A percentile compares a stretch with the other conserved stretches of the same genome.
phyloP scores from a whole-genome alignment of 2,113 vertebrate species.

The Balaenoptera acutorostrata region DNA sequence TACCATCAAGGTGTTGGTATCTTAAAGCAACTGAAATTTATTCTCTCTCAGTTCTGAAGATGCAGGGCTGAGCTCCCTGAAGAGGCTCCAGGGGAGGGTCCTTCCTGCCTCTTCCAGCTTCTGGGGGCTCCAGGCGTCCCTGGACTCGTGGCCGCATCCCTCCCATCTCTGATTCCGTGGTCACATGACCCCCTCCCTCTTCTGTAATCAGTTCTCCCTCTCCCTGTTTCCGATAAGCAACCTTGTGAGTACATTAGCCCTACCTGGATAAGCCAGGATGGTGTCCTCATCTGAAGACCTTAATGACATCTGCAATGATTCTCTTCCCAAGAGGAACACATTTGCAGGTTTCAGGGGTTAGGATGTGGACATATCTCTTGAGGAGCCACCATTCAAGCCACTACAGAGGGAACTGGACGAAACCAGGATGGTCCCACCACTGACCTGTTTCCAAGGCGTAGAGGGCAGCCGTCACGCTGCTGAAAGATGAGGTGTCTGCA shows the following conservation, averaged over 20 bases:
- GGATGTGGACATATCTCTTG: accelerated
- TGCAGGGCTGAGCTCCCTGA: accelerated
- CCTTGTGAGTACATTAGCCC: accelerated
- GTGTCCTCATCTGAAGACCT: accelerated
- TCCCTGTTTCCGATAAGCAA: not conserved
- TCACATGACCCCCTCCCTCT: no score
- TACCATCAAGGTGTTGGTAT: accelerated
- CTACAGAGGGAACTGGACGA: not conserved
- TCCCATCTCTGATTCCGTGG: accelerated
- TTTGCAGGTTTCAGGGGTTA: accelerated
- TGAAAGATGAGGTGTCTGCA: not conserved
- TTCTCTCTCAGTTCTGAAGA: accelerated
- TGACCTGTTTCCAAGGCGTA: accelerated
- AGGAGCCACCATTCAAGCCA: not conserved
- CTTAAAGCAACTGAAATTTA: not conserved
- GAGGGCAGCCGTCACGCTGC: accelerated
- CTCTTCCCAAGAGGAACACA: not conserved
- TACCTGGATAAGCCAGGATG: not conserved
- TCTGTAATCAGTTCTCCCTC: not conserved
- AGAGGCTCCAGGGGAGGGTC: not conserved
- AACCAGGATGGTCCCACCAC: not conserved
- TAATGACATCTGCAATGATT: accelerated
- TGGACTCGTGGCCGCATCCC: accelerated
- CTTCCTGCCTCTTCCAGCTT: not conserved
- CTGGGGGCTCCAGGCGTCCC: not conserved